Evolutionary conservation across 2,113 vertebrate species (phyloP), one percentile per base, ranked within the genome.

Genomic region (Amazona guildingii): DNA sequence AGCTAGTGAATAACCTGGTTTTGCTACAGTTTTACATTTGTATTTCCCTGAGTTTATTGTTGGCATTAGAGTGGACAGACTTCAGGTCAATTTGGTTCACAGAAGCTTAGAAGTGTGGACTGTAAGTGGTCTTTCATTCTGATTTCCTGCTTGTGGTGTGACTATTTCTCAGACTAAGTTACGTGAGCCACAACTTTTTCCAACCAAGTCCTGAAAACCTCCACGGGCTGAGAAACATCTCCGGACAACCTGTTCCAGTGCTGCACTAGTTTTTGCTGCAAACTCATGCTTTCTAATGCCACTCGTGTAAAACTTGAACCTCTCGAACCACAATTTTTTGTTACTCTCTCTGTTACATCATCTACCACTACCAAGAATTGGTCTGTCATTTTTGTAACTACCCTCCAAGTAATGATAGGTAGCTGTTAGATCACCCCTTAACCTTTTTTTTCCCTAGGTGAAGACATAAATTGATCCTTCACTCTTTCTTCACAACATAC

Each of bases 221-320:
- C 29, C 18, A 25, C 8, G 5, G 24, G 25, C 24, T 3, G 28
- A 73, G 33, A 59, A 19, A 51, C 0, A 0, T 16, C 11, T 49
- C 20, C 13, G 28, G 17, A 18, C 12, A 78, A 17, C 17, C 15
- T 39, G 44, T 59, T n/a, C 21, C 33, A 24, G 33, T 59, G 57
- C 21, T 59, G 57, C 57, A 24, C 20, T 59, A n/a, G 25, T 33
- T 83, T 70, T 70, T 63, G 25, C 35, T 49, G n/a, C 20, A 63
- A 72, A 70, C 14, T 20, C 9, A 10, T 63, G 13, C 19, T 63
- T 54, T 54, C 55, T 78, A 35, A 17, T 33, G 29, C 11, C 31
- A 6, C 27, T 55, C 21, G 35, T 28, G 11, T 35, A 35, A 29
- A 69, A 41, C 17, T 11, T 54, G 54, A 35, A 69, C 33, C 24